Base-by-base conservation (phyloP, 2,113 vertebrate species). In the Dasyprocta punctata region DNA sequence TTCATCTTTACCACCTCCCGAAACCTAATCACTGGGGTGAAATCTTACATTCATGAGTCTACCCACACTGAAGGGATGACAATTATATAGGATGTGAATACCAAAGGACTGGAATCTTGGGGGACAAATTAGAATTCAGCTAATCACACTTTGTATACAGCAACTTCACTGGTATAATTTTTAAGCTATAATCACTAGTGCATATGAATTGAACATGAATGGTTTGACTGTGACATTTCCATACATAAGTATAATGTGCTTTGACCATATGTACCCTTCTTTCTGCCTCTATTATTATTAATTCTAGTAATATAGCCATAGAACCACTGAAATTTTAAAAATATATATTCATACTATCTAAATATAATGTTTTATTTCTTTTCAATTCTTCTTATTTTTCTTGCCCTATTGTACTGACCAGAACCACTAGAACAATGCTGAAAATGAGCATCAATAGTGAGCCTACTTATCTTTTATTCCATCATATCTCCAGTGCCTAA, bases 351-450 rank as follows among this genome's bases (percentile, higher is more conserved):
- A 73, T 73, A 49, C 85, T 65, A 49, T 63, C 71, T 86, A 92
- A 85, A 85, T 85, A 58, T 89, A 71, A 52, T 52, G 20, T 49
- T 96, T 86, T 92, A 78, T 56, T 92, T 83, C 63, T 92, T 73
- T 41, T 28, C 22, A 52, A 14, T 65, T 95, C 75, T 93, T 75
- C 38, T 36, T 88, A 12, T 88, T 92, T 44, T 80, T 63, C 47
- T 92, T 85, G 38, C 44, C 47, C 56, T 82, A 44, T 49, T 92
- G 30, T 20, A 80, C 47, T 89, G 52, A 47, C 36, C 44, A 86
- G 47, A 89, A 89, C 12, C 12, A 86, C 60, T 14, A 63, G 30
- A 24, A 38, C 19, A 85, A 71, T 49, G 44, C 44, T 95, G 56
- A 92, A 91, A 82, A 84, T 16, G 86, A 63, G 41, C 52, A 84